Percentiles rank a stretch among this genome's conserved stretches.
phyloP scores from a whole-genome alignment of 2,797 vertebrate species.

The Mycteria americana region DNA sequence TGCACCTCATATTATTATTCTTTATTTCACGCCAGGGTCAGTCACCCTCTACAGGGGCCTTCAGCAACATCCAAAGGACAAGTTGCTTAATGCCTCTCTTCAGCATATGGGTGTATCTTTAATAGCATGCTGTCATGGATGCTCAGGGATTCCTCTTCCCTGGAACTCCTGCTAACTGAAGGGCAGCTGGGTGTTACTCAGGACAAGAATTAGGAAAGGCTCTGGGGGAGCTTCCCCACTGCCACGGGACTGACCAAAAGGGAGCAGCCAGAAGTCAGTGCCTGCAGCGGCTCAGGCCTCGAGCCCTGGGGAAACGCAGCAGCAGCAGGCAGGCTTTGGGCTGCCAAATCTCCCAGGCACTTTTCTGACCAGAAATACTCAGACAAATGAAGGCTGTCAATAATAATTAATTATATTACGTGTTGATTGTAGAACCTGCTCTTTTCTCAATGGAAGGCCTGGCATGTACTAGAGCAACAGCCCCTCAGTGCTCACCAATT shows the following conservation, averaged over 20 bases:
- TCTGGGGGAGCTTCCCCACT: neutral
- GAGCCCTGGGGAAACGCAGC: neutral
- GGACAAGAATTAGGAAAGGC: neutral
- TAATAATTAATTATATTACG: neutral
- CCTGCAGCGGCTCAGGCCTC: neutral
- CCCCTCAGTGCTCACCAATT: neutral
- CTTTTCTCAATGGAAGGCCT: neutral
- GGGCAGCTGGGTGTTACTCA: neutral
- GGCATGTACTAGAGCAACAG: neutral
- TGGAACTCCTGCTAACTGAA: neutral
- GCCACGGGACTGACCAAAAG: neutral
- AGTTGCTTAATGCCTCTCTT: neutral
- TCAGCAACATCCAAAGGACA: neutral
- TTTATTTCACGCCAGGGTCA: neutral
- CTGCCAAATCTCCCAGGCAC: neutral
- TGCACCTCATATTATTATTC: neutral
- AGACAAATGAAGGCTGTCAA: neutral
- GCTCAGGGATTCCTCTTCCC: neutral
- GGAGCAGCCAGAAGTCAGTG: neutral
- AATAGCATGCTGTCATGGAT: rapidly evolving
- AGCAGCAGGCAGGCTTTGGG: neutral
- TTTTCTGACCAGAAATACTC: neutral
- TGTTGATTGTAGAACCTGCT: neutral
- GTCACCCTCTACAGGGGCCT: neutral
- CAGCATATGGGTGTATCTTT: neutral